Evolutionary conservation across 2,797 vertebrate species (phyloP), one percentile per base, ranked within the genome.

Genomic region (Gephyroberyx darwinii): DNA sequence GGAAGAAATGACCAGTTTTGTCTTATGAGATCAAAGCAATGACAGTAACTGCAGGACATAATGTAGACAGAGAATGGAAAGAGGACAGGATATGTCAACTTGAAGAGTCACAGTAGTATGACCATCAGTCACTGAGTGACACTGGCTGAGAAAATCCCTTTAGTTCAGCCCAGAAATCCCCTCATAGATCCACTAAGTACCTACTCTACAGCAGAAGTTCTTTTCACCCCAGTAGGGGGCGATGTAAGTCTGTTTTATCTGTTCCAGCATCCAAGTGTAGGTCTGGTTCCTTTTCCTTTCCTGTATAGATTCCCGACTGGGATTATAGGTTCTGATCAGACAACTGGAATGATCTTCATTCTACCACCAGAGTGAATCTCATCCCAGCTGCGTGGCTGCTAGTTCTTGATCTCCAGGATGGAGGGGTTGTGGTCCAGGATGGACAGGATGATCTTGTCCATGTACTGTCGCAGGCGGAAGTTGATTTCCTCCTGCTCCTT

Each of bases 401-500:
- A 98, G 56, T 94, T 95, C 90, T 99, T 99, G 88, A 99, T 99
- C 91, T 99, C 98, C 86, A 99, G 89, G 84, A 99, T 98, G 84
- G 97, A 99, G 0, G 98, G 98, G 81, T 98, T 98, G 86, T 98
- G 96, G 90, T 99, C 98, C 82, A 99, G 90, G 89, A 99, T 99
- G 83, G 95, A 95, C 68, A 99, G 90, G 86, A 99, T 99, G 19
- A 99, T 97, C 93, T 99, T 98, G 94, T 99, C 98, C 98, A 99
- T 99, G 89, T 99, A 99, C 82, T 99, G 97, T 43, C 98, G 92
- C 72, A 99, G 92, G 16, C 97, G 95, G 61, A 93, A 88, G 84
- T 98, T 99, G 78, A 99, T 99, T 85, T 99, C 97, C 77, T 99
- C 98, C 88, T 98, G 98, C 74, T 99, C 96, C 91, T 96, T 98